These are phyloP conservation scores for Cladorhizidae sp. DNA, from an alignment of 37 sponge, comb jelly and placozoan genomes.

Conservation along the genomic window DNA sequence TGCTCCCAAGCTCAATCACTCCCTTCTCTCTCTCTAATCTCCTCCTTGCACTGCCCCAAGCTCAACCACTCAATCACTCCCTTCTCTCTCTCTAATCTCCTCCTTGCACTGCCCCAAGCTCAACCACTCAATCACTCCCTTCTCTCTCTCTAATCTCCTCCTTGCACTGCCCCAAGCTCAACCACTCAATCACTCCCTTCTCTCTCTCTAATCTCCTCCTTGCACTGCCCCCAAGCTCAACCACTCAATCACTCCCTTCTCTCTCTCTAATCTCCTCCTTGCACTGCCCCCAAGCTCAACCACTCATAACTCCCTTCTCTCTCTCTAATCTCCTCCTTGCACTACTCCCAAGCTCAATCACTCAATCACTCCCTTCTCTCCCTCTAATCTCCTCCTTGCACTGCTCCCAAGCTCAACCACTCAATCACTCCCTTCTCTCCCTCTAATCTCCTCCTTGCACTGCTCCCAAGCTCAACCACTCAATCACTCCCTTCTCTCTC, in stretches of 20 bases:
- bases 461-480: no score
- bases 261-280: background rate
- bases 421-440: background rate
- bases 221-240: no score
- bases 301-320: constrained; percentile 2
- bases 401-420: no score
- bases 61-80: no score
- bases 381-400: background rate
- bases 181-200: background rate
- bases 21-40: constrained; percentile 1
- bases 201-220: background rate
- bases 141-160: background rate
- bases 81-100: constrained; percentile 1
- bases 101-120: no score
- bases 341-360: no score
- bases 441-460: background rate
- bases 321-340: background rate
- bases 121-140: background rate
- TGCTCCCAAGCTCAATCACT: no score
- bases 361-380: background rate
- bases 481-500: background rate
- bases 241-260: background rate
- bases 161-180: no score
- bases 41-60: no score
- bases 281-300: no score